Evolutionary conservation across 2,113 vertebrate genomes (phyloP).

Genomic region (Phycodurus eques): DNA sequence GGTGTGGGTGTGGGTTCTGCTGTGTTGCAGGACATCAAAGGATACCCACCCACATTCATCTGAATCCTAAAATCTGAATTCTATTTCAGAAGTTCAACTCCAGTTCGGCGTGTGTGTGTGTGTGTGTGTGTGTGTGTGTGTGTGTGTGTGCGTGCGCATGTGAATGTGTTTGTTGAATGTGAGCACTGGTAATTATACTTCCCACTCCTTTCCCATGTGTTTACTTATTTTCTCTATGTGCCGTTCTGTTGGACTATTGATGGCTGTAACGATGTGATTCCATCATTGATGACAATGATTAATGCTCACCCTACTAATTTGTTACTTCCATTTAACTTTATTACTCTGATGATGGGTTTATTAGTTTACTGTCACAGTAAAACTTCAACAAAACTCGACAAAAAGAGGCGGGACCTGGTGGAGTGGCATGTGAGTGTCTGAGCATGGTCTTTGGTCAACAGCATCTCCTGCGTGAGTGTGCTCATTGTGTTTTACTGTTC

Average conservation of each 20-base stretch:
- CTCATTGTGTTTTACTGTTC: too few relatives aligned
- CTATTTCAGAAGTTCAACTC: not conserved
- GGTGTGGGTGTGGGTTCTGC: slow-evolving; percentile 11
- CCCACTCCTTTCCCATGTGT: slow-evolving; percentile 60
- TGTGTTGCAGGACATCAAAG: slow-evolving; percentile 15
- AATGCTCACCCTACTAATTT: not conserved
- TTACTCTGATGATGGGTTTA: not conserved
- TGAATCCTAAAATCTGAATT: slow-evolving; percentile 8
- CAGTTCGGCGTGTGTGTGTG: slow-evolving; percentile 15
- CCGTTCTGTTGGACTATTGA: not conserved
- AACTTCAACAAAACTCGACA: too few relatives aligned
- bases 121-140: slow-evolving; percentile 7
- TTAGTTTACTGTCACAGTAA: too few relatives aligned
- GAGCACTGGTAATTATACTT: slow-evolving; percentile 31
- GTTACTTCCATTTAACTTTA: not conserved
- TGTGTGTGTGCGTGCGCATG: slow-evolving; percentile 10
- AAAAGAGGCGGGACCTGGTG: too few relatives aligned
- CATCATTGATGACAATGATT: not conserved
- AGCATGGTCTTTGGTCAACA: too few relatives aligned
- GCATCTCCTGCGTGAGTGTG: too few relatives aligned
- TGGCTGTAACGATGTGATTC: not conserved
- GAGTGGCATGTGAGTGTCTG: too few relatives aligned
- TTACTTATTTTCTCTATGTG: slow-evolving; percentile 19
- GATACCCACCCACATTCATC: not conserved
- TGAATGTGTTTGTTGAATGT: slow-evolving; percentile 9